Evolutionary conservation across 2,888 invertebrate genomes (phyloP), one percentile per base, ranked within the genome.

Genomic region (Thysanoteuthis rhombus): DNA sequence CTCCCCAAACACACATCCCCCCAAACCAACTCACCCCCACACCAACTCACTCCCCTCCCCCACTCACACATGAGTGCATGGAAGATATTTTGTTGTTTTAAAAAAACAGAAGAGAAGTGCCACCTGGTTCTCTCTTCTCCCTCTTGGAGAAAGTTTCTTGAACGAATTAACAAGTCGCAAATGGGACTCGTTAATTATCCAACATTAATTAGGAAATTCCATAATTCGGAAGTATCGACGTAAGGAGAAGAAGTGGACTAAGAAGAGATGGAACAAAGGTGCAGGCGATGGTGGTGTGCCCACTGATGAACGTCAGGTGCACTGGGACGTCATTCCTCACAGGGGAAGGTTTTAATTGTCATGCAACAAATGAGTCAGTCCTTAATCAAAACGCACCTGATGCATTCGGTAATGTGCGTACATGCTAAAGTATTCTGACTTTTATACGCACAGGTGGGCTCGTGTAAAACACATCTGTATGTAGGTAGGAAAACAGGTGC

Each of bases 321-420:
- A n/a, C 1, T 10, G n/a, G n/a, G 75, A 75, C 2, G n/a, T n/a
- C 32, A 32, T 75, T n/a, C 75, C n/a, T 75, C 75, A 75, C n/a
- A n/a, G 75, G 75, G 75, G 75, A 75, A 75, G n/a, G 75, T 75
- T 75, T 75, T 75, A 75, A 75, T 75, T 75, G 75, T 75, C n/a
- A n/a, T 75, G n/a, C 75, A 16, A n/a, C 75, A 75, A 75, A 75
- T 75, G 75, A 75, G n/a, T n/a, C 75, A 75, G 75, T 32, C 75
- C n/a, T n/a, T n/a, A 32, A 75, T n/a, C n/a, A 75, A 75, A 75
- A 75, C n/a, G 32, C 75, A 75, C 75, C 75, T 75, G 75, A 75
- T 75, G 75, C 32, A n/a, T 75, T n/a, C 75, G n/a, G n/a, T 32
- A 1, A n/a, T 75, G 75, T 75, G 75, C 16, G 16, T 32, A 16